Percentiles rank a stretch among this genome's conserved stretches.
These are phyloP conservation scores for Pseudomyrmex sp. DNA, from an alignment of 1,140 invertebrate genomes.

Conservation along the genomic window DNA sequence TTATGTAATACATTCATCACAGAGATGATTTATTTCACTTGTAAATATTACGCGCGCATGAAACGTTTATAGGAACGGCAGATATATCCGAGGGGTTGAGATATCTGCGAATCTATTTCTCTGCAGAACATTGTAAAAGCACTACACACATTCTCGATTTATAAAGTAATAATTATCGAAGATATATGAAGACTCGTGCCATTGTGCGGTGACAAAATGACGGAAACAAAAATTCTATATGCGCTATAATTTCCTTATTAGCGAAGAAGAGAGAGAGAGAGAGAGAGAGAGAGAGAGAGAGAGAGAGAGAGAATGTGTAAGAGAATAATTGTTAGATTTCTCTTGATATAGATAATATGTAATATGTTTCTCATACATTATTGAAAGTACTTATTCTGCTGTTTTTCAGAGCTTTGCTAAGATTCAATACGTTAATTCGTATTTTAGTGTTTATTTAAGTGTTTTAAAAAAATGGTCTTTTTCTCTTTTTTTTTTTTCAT, in stretches of 20 bases:
- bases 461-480: slow-evolving; percentile 67
- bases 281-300: too few species aligned
- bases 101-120: slow-evolving; percentile 72
- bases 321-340: slow-evolving; percentile 80
- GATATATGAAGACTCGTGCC: slow-evolving; percentile 78
- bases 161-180: slow-evolving; percentile 74
- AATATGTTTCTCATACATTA: slow-evolving; percentile 82
- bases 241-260: slow-evolving; percentile 80
- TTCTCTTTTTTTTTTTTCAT: slow-evolving; percentile 44
- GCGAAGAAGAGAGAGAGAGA: slow-evolving; percentile 66
- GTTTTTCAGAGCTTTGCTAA: slow-evolving; percentile 83
- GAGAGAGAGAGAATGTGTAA: too few species aligned
- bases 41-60: slow-evolving; percentile 68
- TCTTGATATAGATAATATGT: slow-evolving; percentile 82
- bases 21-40: slow-evolving; percentile 73
- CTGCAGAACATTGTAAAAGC: slow-evolving; percentile 67
- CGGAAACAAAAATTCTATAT: slow-evolving; percentile 73
- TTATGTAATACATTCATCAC: slow-evolving; percentile 74
- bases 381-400: slow-evolving; percentile 85
- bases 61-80: slow-evolving; percentile 66
- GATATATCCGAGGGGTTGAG: slow-evolving; percentile 66
- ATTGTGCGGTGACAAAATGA: slow-evolving; percentile 79
- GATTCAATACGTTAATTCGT: slow-evolving; percentile 75
- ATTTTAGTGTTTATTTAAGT: slow-evolving; percentile 57
- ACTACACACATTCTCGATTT: slow-evolving; percentile 68